Conservation (phyloP, 2,113 vertebrate genomes). For the Alosa alosa region DNA sequence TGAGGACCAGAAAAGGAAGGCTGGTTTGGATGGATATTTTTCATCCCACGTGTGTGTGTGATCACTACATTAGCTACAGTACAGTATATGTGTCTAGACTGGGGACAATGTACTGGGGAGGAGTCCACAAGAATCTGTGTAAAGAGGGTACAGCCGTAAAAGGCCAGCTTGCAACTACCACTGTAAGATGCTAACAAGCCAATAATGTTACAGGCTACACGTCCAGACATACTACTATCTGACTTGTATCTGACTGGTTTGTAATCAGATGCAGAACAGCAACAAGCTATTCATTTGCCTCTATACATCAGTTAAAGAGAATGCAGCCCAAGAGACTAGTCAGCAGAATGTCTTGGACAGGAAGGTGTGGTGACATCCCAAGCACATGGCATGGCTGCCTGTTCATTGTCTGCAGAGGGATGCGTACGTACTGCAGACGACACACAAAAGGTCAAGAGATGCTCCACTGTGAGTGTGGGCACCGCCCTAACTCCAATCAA, state of each 20-base stretch:
- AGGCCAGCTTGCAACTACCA: not conserved
- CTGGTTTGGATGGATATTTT: not conserved
- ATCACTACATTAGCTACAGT: not conserved
- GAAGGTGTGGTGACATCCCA: not conserved
- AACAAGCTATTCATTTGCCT: not conserved
- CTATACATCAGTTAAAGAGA: not conserved
- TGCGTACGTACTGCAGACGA: not conserved
- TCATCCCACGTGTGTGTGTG: not conserved
- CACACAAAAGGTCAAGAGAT: constrained; percentile 5
- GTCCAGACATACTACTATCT: not conserved
- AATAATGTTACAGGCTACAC: not conserved
- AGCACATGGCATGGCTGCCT: not conserved
- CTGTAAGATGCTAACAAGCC: not conserved
- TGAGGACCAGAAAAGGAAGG: no score
- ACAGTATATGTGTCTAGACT: not conserved
- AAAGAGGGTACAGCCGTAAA: not conserved
- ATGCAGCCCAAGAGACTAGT: not conserved
- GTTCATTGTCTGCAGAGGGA: not conserved
- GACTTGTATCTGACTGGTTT: not conserved
- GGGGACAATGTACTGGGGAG: not conserved
- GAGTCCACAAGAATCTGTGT: not conserved
- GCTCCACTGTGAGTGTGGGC: not conserved
- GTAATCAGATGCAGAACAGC: no score
- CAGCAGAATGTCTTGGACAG: not conserved
- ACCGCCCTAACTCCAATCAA: not conserved